Base-by-base conservation (phyloP, 2,888 invertebrate species). In the Brachyopa scutellaris region DNA sequence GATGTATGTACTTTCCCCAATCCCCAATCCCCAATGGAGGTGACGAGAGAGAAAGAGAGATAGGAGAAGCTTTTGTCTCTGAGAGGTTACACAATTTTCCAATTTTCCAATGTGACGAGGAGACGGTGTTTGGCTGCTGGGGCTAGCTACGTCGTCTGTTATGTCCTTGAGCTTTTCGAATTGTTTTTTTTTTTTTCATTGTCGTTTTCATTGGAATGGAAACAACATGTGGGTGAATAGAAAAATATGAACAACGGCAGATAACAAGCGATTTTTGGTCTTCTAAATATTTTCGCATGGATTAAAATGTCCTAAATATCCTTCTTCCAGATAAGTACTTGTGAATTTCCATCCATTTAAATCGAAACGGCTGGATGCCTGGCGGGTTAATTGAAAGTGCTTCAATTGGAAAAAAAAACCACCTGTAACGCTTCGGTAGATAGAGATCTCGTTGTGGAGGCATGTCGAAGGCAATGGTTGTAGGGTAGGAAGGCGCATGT, bases 151-250 rank as follows among this genome's bases (percentile, higher is more conserved):
- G 31, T 33, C 55, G 40, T 62, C 47, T 77, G 59, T 77, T 72
- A 82, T 77, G 82, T 82, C 82, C 82, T 82, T 77, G 82, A 82
- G 82, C 70, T 70, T 77, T 72, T n/a, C n/a, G n/a, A n/a, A n/a
- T n/a, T n/a, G n/a, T n/a, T n/a, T n/a, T n/a, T n/a, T 33, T 6
- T 21, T 21, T 13, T 47, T 21, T 21, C 40, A 19, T 51, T 26
- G 61, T 69, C 66, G 62, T 29, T 80, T 62, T 70, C 70, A 82
- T 64, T 77, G 70, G 70, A 82, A 76, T 45, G 62, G 61, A 72
- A 72, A 82, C 82, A 82, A 82, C 82, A 82, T 77, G 82, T 77
- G 77, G 82, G 66, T 77, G 70, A 64, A 55, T 64, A 40, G 31
- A 17, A 64, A 70, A 51, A 36, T 47, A 51, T 15, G 9, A 61